Evolutionary conservation across 1,140 invertebrate species (phyloP).

Genomic region (Pseudomyrmex gracilis): DNA sequence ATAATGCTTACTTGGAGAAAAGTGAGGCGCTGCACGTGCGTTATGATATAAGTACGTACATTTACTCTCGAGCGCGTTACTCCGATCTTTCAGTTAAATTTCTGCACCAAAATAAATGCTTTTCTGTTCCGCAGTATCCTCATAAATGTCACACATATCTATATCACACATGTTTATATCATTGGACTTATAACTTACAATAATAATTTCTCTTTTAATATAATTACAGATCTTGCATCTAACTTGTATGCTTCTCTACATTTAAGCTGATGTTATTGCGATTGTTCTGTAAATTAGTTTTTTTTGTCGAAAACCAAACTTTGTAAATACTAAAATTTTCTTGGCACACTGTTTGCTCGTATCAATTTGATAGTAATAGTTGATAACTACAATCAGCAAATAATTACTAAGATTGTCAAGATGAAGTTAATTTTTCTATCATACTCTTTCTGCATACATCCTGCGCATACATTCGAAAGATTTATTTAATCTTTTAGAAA

Average conservation of each 20-base stretch:
- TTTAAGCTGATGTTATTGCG: no score
- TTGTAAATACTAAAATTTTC: constrained; percentile 7
- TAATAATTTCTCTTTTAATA: neutral
- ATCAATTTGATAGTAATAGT: constrained; percentile 29
- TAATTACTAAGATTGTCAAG: constrained; percentile 47
- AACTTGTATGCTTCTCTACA: neutral
- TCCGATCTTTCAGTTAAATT: constrained; percentile 5
- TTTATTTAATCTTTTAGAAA: constrained; percentile 40
- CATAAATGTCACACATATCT: neutral
- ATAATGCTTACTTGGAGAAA: constrained; percentile 32
- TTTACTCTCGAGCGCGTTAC: neutral
- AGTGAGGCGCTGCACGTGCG: neutral
- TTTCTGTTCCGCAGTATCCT: neutral
- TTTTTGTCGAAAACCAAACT: neutral
- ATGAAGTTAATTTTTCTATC: neutral
- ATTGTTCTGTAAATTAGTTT: neutral
- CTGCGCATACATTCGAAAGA: neutral
- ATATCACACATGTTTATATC: neutral
- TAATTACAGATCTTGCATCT: neutral
- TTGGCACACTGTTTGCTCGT: neutral
- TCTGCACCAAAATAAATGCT: neutral
- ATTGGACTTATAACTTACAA: neutral
- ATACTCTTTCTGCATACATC: neutral
- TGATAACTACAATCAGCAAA: neutral
- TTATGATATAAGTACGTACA: neutral